phyloP scores from a whole-genome alignment of 2,797 vertebrate species.

The Corythornis leucogaster region DNA sequence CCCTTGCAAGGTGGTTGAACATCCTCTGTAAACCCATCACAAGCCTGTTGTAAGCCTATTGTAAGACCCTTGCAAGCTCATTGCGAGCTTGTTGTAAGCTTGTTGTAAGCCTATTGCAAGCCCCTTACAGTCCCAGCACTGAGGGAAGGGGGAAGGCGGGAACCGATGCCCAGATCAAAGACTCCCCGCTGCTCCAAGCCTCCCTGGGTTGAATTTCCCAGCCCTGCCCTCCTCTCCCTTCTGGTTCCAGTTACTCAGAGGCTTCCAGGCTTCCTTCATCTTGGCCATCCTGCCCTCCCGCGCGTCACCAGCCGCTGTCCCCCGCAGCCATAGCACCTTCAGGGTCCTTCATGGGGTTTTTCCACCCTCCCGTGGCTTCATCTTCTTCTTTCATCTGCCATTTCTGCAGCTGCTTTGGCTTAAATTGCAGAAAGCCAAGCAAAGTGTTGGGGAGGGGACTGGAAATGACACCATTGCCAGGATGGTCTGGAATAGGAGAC shows the following conservation, averaged over 20 bases:
- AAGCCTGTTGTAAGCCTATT: rapidly evolving
- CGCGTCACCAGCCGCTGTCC: background rate
- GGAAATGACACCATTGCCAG: background rate
- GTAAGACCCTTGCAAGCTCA: background rate
- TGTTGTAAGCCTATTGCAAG: background rate
- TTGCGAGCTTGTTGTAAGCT: rapidly evolving
- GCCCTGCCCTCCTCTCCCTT: background rate
- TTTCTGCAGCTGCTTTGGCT: background rate
- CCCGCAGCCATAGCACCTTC: background rate
- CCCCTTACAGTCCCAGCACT: background rate
- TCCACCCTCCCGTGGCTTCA: background rate
- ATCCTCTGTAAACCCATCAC: rapidly evolving
- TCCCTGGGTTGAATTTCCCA: background rate
- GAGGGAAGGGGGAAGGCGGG: background rate
- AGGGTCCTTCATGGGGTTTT: background rate
- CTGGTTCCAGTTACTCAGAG: background rate
- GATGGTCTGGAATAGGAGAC: background rate
- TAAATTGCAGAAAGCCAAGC: background rate
- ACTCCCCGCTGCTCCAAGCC: background rate
- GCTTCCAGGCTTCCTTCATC: background rate
- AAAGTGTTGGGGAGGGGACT: no score
- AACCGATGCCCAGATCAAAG: background rate
- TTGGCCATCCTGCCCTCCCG: background rate
- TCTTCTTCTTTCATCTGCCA: background rate
- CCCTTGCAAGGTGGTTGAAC: rapidly evolving